A percentile compares a stretch with the other conserved stretches of the same genome.
Conservation (phyloP, 1,140 invertebrate genomes). For the Solenopsis invicta region DNA sequence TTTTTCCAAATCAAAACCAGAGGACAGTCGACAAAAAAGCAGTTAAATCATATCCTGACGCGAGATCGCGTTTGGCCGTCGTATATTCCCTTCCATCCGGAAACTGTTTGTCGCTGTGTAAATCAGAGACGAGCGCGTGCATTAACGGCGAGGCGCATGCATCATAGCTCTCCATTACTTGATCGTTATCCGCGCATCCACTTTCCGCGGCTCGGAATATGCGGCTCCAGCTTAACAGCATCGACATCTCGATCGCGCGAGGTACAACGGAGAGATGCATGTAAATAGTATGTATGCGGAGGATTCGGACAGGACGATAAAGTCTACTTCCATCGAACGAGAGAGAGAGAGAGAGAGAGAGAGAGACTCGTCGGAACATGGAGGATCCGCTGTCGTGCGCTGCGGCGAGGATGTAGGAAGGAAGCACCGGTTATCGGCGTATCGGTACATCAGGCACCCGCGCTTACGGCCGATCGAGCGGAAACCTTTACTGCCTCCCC, state of each 20-base stretch:
- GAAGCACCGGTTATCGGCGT: constrained; percentile 73
- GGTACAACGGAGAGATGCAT: constrained; percentile 62
- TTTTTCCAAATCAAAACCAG: neutral
- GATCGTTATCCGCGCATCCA: constrained; percentile 20
- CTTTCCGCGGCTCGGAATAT: constrained; percentile 1
- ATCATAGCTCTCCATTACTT: constrained; percentile 34
- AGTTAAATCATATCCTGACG: constrained; percentile 13
- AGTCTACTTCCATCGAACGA: constrained; percentile 34
- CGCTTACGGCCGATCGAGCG: constrained; percentile 78
- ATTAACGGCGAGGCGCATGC: neutral
- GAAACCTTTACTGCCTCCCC: constrained; percentile 77
- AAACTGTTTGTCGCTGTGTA: constrained; percentile 19
- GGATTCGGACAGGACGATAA: constrained; percentile 53
- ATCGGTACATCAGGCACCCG: constrained; percentile 76
- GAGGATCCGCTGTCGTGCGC: constrained; percentile 44
- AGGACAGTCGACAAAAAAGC: neutral
- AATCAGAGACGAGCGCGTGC: constrained; percentile 33
- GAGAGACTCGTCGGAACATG: constrained; percentile 13
- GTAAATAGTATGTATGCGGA: constrained; percentile 49
- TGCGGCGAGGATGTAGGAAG: constrained; percentile 53
- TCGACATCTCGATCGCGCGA: constrained; percentile 34
- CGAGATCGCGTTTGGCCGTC: neutral
- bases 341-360: neutral
- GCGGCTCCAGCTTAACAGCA: constrained; percentile 45
- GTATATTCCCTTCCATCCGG: neutral